These are phyloP conservation scores for Hemiscyllium ocellatum DNA, from an alignment of 2,113 vertebrate genomes.

Conservation along the genomic window DNA sequence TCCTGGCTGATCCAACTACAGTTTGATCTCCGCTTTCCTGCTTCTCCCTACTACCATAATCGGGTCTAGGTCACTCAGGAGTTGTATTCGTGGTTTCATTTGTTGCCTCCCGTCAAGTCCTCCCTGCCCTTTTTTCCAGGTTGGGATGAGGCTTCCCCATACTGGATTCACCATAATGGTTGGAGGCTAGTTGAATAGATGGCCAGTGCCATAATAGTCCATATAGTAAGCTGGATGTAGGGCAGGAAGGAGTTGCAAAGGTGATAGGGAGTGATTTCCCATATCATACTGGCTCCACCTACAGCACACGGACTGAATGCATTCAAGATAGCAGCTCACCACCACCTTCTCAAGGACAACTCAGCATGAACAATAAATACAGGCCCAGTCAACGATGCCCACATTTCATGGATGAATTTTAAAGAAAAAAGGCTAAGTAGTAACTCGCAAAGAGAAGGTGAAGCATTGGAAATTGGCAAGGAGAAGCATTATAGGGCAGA, in stretches of 20 bases:
- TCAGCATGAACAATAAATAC: no score
- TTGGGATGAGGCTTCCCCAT: background rate
- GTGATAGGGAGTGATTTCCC: background rate
- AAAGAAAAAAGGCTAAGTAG: background rate
- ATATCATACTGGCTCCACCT: no score
- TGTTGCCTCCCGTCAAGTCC: no score
- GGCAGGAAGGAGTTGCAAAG: background rate
- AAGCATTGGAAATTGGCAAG: background rate
- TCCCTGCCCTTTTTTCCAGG: no score
- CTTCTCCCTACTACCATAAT: background rate
- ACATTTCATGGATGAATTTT: no score
- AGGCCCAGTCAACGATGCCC: no score
- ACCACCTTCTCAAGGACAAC: no score
- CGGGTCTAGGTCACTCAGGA: no score
- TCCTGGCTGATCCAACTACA: background rate
- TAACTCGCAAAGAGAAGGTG: background rate
- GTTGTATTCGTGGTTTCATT: no score
- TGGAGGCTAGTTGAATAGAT: background rate
- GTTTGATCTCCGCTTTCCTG: background rate
- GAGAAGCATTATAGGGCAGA: background rate
- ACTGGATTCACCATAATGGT: background rate
- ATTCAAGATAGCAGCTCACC: no score
- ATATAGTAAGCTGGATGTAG: background rate
- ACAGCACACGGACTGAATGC: no score
- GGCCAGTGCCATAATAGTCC: background rate